Conservation (phyloP, 2,113 vertebrate species). For the Ophthalmolycus amberensis region DNA sequence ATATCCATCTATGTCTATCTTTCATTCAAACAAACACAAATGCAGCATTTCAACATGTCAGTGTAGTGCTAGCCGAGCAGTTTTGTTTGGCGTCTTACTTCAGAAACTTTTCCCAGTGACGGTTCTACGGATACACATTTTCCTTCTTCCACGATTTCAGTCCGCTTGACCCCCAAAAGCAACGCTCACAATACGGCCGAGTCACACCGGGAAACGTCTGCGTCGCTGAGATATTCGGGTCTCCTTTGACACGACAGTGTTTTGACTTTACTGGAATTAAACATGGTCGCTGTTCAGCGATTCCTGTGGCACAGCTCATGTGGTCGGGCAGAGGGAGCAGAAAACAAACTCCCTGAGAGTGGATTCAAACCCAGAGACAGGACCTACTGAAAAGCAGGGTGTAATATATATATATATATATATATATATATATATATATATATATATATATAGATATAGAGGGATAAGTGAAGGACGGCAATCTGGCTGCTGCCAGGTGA, state of each 20-base stretch:
- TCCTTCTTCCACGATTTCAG: too few relatives aligned
- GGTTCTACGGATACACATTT: neutral
- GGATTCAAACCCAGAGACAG: slow-evolving; percentile 57
- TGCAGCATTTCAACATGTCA: slow-evolving; percentile 41
- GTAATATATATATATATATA: too few relatives aligned
- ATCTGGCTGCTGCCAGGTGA: slow-evolving; percentile 54
- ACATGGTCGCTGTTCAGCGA: slow-evolving; percentile 27
- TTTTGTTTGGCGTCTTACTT: slow-evolving; percentile 19
- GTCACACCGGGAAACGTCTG: slow-evolving; percentile 19
- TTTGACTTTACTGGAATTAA: slow-evolving; percentile 46
- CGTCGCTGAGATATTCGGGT: slow-evolving; percentile 32
- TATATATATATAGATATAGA: neutral
- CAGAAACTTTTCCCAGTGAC: neutral
- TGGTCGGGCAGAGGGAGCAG: slow-evolving; percentile 48
- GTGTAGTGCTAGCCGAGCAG: slow-evolving; percentile 29
- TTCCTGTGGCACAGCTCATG: slow-evolving; percentile 49
- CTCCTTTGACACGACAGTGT: slow-evolving; percentile 34
- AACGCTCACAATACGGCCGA: slow-evolving; percentile 4
- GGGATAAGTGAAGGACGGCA: slow-evolving; percentile 41
- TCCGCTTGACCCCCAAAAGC: neutral
- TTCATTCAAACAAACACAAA: slow-evolving; percentile 22
- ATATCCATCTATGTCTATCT: slow-evolving; percentile 7
- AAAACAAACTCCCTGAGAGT: slow-evolving; percentile 77
- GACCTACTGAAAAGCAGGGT: slow-evolving; percentile 16
- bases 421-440: too few relatives aligned